Evolutionary conservation across 2,113 vertebrate species (phyloP).

Genomic region (Microcebus jonahi): DNA sequence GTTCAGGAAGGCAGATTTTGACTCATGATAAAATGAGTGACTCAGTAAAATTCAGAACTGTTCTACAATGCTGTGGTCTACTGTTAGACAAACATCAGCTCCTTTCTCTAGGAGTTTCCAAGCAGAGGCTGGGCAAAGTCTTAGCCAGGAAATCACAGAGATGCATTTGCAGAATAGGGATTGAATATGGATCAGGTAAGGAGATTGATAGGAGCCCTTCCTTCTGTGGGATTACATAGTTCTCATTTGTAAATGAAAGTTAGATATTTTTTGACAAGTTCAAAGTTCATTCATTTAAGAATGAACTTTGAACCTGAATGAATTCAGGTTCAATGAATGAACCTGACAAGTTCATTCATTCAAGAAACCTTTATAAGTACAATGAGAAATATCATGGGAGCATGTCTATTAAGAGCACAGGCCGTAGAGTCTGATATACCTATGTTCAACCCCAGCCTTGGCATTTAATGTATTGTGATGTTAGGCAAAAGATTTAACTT

Average conservation of each 20-base stretch:
- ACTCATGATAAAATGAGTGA: neutral
- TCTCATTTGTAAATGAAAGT: neutral
- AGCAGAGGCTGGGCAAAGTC: neutral
- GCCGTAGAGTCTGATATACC: neutral
- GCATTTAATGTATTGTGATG: neutral
- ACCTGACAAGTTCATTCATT: neutral
- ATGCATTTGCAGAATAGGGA: neutral
- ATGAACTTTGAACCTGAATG: too few species aligned
- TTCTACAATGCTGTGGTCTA: neutral
- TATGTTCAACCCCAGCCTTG: neutral
- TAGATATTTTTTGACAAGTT: neutral
- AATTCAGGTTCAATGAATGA: too few species aligned
- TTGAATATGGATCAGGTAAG: neutral
- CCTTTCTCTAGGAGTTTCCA: neutral
- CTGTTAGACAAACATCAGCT: neutral
- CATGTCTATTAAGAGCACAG: neutral
- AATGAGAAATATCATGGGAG: neutral
- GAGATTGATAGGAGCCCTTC: neutral
- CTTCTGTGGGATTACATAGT: neutral
- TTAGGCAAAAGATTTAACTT: neutral
- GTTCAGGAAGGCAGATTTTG: neutral
- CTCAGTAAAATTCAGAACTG: neutral
- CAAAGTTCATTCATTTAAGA: too few species aligned
- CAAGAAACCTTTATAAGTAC: neutral
- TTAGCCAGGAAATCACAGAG: neutral